Base-by-base conservation (phyloP, 2,797 vertebrate species). In the Rousettus madagascariensis region DNA sequence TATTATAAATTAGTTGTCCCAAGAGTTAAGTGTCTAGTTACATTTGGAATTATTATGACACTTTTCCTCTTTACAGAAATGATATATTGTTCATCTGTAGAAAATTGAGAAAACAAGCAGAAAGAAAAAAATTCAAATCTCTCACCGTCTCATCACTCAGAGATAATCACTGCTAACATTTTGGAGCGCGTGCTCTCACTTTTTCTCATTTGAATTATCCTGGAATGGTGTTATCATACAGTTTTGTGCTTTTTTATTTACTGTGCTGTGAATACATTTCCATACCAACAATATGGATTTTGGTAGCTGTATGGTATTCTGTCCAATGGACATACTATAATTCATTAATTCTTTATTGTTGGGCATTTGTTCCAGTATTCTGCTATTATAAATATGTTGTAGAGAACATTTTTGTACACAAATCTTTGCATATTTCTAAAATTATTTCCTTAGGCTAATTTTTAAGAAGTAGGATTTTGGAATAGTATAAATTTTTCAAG, bases 391-490 rank as follows among this genome's bases (percentile, higher is more conserved):
- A 93, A 38, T 66, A 36, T 59, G 46, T 36, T 78, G 20, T 49
- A 38, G 71, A 75, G 51, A 24, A 51, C 38, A 71, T 86, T 43
- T 49, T 90, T 55, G 20, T 17, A 61, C 41, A 51, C 46, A 94
- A n/a, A 83, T 84, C 68, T 91, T 77, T 92, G 55, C 63, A 65
- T 22, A 16, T 69, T 69, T 83, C 68, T 90, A 13, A 41, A 15
- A 51, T 90, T 69, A 61, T 88, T 97, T 82, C 92, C 68, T 96
- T 88, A 51, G 68, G 82, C 59, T 85, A 78, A 84, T 94, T 91
- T 71, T 72, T 63, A 66, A 90, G 91, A 94, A 79, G 79, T 88
- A 38, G 59, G 51, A 74, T 84, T 96, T 95, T 78, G 65, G 46
- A 93, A 38, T 16, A 43, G 28, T 63, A 46, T 90, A 74, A 46